Conservation (phyloP, 2,797 vertebrate species). For the Helostoma temminkii region DNA sequence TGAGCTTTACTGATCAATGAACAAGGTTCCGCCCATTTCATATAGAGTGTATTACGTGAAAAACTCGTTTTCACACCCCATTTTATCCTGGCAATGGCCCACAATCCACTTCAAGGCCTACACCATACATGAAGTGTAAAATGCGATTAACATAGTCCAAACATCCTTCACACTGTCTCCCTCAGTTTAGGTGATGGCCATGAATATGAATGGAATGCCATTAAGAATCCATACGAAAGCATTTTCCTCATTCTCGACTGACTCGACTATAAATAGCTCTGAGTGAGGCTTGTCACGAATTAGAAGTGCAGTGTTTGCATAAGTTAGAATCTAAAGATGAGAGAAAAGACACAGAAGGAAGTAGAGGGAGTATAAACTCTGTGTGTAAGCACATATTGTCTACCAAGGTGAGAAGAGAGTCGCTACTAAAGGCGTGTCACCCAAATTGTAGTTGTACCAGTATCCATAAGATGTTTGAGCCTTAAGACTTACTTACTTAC, state of each 20-base stretch:
- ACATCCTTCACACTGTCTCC: constrained; percentile 39
- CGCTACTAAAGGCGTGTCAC: neutral
- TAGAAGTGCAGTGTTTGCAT: constrained; percentile 23
- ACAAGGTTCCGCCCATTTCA: neutral
- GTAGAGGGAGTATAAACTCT: constrained; percentile 9
- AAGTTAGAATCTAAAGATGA: constrained; percentile 40
- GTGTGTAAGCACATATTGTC: constrained; percentile 17
- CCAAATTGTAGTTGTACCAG: neutral
- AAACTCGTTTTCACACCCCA: neutral
- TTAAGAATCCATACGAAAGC: constrained; percentile 49
- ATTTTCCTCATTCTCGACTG: constrained; percentile 4
- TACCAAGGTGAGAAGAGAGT: constrained; percentile 39
- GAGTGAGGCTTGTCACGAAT: constrained; percentile 45
- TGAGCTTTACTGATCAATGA: neutral
- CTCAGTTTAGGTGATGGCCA: constrained; percentile 26
- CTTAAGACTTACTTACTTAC: neutral
- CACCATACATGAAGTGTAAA: constrained; percentile 5
- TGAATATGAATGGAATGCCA: constrained; percentile 67
- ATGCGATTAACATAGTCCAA: constrained; percentile 15
- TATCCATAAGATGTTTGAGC: neutral
- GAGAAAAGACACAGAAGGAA: constrained; percentile 13
- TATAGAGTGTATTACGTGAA: neutral
- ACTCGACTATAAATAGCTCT: constrained; percentile 61
- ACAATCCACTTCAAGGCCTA: neutral
- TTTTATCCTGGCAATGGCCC: constrained; percentile 1